These are phyloP conservation scores for Scartelaos histophorus DNA, from an alignment of 2,113 vertebrate species.

Conservation along the genomic window DNA sequence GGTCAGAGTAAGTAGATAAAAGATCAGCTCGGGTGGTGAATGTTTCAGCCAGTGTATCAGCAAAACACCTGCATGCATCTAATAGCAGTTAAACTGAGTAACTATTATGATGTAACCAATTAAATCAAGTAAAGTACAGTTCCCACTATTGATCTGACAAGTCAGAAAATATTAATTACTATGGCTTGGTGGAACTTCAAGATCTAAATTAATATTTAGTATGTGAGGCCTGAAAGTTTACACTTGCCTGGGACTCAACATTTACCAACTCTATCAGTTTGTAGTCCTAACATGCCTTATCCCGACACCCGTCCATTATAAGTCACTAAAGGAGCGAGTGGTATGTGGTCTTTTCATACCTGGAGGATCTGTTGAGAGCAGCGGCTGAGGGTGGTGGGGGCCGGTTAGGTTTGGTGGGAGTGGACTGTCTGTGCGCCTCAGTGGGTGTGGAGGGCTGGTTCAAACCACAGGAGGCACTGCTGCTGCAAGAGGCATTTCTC, in stretches of 20 bases:
- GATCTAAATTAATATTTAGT: not conserved
- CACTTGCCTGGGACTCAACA: conserved; percentile 24
- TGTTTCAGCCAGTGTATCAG: too few species aligned
- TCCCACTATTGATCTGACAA: not conserved
- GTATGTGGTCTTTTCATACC: conserved; percentile 33
- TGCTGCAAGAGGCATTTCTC: conserved; percentile 55
- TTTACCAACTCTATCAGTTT: not conserved
- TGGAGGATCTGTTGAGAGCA: conserved; percentile 56
- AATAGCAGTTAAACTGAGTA: too few species aligned
- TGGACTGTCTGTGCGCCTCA: conserved; percentile 15
- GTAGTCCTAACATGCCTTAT: conserved; percentile 23
- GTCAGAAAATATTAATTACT: not conserved
- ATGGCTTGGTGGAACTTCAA: too few species aligned
- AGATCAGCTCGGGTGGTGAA: too few species aligned
- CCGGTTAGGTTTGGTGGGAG: conserved; percentile 53
- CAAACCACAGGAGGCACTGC: conserved; percentile 32
- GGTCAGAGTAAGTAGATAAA: too few species aligned
- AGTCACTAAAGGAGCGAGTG: not conserved
- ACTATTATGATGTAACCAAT: not conserved
- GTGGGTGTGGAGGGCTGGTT: conserved; percentile 37
- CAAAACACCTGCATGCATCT: too few species aligned
- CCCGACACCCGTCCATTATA: not conserved
- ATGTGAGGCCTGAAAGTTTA: conserved; percentile 16
- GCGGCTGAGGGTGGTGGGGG: conserved; percentile 56
- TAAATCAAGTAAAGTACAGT: not conserved